Conservation (phyloP, 2,113 vertebrate species). For the Leptosomus discolor region DNA sequence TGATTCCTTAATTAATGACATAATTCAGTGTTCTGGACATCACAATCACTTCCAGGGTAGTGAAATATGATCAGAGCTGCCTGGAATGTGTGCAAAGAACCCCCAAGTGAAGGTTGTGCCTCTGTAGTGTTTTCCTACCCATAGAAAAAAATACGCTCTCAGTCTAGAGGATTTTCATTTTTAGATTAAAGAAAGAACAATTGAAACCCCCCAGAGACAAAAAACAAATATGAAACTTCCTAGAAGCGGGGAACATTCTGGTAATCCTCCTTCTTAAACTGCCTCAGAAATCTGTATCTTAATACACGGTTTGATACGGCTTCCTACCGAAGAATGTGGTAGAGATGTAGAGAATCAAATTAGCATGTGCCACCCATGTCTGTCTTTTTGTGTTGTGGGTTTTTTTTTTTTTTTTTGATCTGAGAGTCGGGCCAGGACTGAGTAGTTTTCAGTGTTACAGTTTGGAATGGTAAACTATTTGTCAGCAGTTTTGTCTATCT, state of each 20-base stretch:
- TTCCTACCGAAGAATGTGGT: not conserved
- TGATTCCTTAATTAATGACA: constrained; percentile 65
- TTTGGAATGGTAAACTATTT: not conserved
- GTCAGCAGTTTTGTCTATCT: not conserved
- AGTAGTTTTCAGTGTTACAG: not conserved
- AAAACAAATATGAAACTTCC: not conserved
- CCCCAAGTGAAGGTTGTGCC: not conserved
- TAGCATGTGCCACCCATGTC: not conserved
- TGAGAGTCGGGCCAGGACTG: not conserved
- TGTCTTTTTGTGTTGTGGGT: no score
- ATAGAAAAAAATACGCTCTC: not conserved
- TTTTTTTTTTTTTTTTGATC: accelerated
- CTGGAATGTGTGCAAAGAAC: not conserved
- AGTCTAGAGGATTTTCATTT: not conserved
- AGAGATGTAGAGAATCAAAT: not conserved
- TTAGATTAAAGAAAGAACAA: not conserved
- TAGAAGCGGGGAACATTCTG: not conserved
- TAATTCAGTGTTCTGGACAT: constrained; percentile 63
- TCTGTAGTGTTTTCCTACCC: not conserved
- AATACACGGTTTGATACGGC: accelerated
- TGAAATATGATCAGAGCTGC: constrained; percentile 59
- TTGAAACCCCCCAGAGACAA: not conserved
- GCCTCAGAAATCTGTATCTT: not conserved
- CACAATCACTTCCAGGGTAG: constrained; percentile 54
- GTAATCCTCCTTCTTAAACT: not conserved